Percentiles rank a stretch among this genome's conserved stretches.
Conservation (phyloP, 2,797 vertebrate genomes). For the Rhincodon typus region DNA sequence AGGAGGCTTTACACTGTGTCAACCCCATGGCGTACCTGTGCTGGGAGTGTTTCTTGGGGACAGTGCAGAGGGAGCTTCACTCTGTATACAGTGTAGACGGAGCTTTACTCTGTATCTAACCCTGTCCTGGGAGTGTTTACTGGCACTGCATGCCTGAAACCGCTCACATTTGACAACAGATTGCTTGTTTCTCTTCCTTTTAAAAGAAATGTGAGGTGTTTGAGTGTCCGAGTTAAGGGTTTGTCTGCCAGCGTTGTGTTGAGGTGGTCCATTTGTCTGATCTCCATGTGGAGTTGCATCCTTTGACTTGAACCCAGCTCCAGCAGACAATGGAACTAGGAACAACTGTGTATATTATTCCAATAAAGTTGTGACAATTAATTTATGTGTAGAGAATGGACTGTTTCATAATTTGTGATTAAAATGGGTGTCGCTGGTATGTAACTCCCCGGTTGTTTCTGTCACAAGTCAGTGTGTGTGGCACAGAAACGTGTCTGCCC, state of each 20-base stretch:
- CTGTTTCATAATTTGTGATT: neutral
- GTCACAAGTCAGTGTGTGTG: slow-evolving; percentile 42
- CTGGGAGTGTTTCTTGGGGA: neutral
- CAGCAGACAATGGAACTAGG: neutral
- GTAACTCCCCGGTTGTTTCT: neutral
- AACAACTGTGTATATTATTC: neutral
- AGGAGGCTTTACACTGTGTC: neutral
- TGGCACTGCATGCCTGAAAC: neutral
- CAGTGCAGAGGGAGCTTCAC: neutral
- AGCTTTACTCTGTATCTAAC: slow-evolving; percentile 11
- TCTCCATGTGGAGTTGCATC: neutral
- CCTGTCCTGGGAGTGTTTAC: neutral
- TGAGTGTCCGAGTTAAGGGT: neutral
- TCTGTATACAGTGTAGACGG: neutral
- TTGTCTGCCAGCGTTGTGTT: neutral
- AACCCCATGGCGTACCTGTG: neutral
- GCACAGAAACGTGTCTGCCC: neutral
- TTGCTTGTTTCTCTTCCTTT: too few relatives aligned
- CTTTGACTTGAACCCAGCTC: neutral
- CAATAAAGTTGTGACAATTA: neutral
- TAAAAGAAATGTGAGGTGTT: neutral
- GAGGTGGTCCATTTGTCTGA: neutral
- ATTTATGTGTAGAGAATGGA: neutral
- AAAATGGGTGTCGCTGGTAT: neutral
- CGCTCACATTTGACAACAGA: neutral